A percentile compares a stretch with the other conserved stretches of the same genome.
phyloP scores from a whole-genome alignment of 1,140 invertebrate genomes.

The Babylonia areolata region DNA sequence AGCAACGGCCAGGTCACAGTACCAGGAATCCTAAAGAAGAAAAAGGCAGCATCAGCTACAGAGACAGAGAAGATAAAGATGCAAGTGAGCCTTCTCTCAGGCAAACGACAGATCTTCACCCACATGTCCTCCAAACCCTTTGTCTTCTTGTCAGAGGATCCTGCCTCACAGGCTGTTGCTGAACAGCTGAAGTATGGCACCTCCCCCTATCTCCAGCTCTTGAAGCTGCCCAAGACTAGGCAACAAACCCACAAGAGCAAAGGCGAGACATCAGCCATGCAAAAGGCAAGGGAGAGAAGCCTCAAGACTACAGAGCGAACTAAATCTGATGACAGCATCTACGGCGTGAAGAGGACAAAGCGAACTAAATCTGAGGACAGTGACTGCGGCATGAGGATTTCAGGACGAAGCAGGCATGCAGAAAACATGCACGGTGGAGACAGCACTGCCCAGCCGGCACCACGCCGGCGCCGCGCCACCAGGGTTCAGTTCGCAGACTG shows the following conservation, averaged over 20 bases:
- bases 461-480: background rate
- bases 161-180: background rate
- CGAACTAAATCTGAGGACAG: background rate
- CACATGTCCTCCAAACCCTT: constrained; percentile 8
- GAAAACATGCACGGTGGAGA: background rate
- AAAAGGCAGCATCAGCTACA: background rate
- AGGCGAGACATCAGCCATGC: background rate
- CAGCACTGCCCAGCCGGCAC: background rate
- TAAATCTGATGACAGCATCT: background rate
- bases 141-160: constrained; percentile 11
- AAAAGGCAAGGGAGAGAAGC: background rate
- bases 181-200: constrained; percentile 15
- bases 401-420: background rate
- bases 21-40: constrained; percentile 12
- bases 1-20: background rate
- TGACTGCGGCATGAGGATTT: background rate
- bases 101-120: constrained; percentile 1
- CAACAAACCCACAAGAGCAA: background rate
- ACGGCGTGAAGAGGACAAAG: background rate
- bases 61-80: no score
- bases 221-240: background rate
- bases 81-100: background rate
- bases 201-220: constrained; percentile 21
- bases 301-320: background rate
- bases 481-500: constrained; percentile 10